Base-by-base conservation (phyloP, 2,797 vertebrate genomes). In the Odontamblyopus lacepedii region DNA sequence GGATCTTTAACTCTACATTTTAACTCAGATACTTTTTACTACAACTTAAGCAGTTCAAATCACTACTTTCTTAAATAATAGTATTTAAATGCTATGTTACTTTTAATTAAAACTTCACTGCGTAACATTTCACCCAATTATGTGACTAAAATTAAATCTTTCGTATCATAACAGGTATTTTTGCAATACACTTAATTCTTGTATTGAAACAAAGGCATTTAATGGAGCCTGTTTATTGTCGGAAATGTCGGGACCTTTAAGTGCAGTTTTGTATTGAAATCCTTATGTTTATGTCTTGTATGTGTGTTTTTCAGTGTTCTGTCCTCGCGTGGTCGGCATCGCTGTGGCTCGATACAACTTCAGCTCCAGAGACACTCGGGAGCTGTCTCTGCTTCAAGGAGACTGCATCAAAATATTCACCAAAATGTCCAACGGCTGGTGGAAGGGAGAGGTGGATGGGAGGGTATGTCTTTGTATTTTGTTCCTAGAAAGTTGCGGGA, bases 341-440 rank as follows among this genome's bases (percentile, higher is more conserved):
- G 98, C 98, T 29, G 92, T 97, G 27, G 98, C 96, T 1, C 96
- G 97, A 13, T 99, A 99, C 1, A 95, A 98, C 92, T 99, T 98
- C 94, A 94, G 95, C 73, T 96, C 96, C 3, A 93, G 97, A 84
- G 97, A 99, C 83, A 97, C 95, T 59, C 90, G 95, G 26, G 97
- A 99, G 48, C 87, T 99, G 6, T 96, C 97, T 5, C 87, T 99
- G 30, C 41, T 93, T 82, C 97, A 97, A 85, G 98, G 97, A 12
- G 97, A 99, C 2, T 77, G 96, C 55, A 96, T 99, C 75, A 97
- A 93, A 90, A 97, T 99, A 87, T 96, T 97, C 86, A 95, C 94
- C 48, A 99, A 99, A 90, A 94, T 96, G 70, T 91, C 95, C 0
- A 97, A 96, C 5, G 98, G 98, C 76, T 99, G 98, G 98, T 99